Base-by-base conservation (phyloP, 2,797 vertebrate species). In the Buceros bicornis region DNA sequence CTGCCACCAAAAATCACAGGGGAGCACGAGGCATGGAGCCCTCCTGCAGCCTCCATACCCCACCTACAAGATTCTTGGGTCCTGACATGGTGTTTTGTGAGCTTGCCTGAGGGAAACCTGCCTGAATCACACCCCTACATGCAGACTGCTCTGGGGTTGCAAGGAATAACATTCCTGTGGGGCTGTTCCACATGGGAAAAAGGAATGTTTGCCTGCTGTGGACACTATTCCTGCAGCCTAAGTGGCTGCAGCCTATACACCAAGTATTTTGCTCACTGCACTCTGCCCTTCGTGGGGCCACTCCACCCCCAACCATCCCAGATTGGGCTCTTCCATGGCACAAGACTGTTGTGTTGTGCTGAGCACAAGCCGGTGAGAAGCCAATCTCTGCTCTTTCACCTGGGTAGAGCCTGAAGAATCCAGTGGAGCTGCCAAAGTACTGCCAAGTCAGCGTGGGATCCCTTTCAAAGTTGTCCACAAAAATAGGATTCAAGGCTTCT, bases 401-500 rank as follows among this genome's bases (percentile, higher is more conserved):
- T 93, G 99, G 99, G 82, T 99, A 99, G 37, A 99, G 98, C 86
- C 99, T 98, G 97, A 99, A 99, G 97, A 99, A 99, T 66, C 99
- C 99, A 0, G 99, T 98, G 25, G 99, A 97, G 42, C 99, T 99
- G 95, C 99, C 99, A 48, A 99, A 99, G 97, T 99, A 99, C 89
- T 99, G 99, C 99, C 99, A 99, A 35, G 99, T 99, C 80, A 99
- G 97, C 0, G 99, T 99, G 3, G 99, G 99, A 86, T 99, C 99
- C 95, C 98, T 98, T 96, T 98, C 98, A 61, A 99, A 99, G 97
- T 99, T 99, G 43, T 99, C 98, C 64, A 99, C 98, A 82, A 99
- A 99, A 62, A 99, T 86, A 4, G 99, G 97, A 60, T 99, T 99
- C 91, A 99, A 97, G 19, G 99, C 99, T 97, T 99, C 99, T 4